Conservation (phyloP, 2,888 invertebrate genomes). For the Nasonovia ribisnigri region DNA sequence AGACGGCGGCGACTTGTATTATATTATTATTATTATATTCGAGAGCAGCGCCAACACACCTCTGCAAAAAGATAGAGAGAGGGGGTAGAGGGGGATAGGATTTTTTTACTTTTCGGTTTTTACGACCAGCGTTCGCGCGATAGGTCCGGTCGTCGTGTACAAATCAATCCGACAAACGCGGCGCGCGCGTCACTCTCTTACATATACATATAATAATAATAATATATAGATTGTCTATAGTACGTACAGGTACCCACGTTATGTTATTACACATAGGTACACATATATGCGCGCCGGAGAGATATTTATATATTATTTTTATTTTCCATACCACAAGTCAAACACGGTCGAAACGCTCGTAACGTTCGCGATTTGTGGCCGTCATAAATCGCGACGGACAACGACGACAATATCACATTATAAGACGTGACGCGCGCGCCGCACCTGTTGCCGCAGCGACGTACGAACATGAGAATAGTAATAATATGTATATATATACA, state of each 20-base stretch:
- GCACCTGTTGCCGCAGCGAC: slow-evolving; percentile 20
- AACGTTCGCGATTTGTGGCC: slow-evolving; percentile 57
- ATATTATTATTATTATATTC: not conserved
- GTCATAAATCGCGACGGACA: slow-evolving; percentile 39
- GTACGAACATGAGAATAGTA: not conserved
- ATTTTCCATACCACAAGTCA: slow-evolving; percentile 49
- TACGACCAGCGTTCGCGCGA: slow-evolving; percentile 13
- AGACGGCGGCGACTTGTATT: not conserved
- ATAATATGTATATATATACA: not conserved
- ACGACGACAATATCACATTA: not conserved
- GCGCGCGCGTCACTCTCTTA: not conserved
- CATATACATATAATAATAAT: not conserved
- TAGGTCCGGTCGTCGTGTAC: slow-evolving; percentile 27
- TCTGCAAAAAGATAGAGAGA: not conserved
- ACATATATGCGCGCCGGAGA: not conserved
- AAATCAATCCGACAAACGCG: slow-evolving; percentile 39
- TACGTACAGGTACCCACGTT: slow-evolving; percentile 8
- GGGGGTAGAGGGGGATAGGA: no score
- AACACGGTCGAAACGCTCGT: slow-evolving; percentile 47
- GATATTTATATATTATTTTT: slow-evolving; percentile 38
- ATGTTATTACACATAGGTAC: not conserved
- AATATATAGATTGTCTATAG: not conserved
- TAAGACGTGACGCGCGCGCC: not conserved
- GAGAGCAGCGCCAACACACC: not conserved
- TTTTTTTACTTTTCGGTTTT: slow-evolving; percentile 25